Base-by-base conservation (phyloP, 2,888 invertebrate genomes). In the Margaritifera margaritifera region DNA sequence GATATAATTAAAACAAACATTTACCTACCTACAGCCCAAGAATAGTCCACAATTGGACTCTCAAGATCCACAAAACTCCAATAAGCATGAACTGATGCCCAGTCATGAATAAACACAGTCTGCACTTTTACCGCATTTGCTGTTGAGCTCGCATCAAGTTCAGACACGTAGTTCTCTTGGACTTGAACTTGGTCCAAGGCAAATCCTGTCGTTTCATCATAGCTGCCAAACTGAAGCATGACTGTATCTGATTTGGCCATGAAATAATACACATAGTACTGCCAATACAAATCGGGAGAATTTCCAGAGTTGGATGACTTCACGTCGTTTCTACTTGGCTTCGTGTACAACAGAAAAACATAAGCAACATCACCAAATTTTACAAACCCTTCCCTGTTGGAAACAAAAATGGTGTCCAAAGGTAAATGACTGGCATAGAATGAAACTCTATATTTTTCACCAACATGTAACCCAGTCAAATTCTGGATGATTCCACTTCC, bases 21-120 rank as follows among this genome's bases (percentile, higher is more conserved):
- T 42, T 19, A 22, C 24, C 60, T 69, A 74, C 74, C 71, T 50
- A 74, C 69, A 22, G 74, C 71, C 74, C 74, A 74, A 27, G 68
- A 52, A 53, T 71, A 74, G 19, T 74, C 74, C 15, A 69, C 27
- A 42, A 74, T 71, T 15, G 42, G 54, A 42, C 65, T 74, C 57
- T 74, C 71, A 22, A 59, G 53, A 51, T 74, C 74, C 8, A 60
- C 27, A 53, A 67, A 71, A 18, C 57, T 69, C 74, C 74, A 74
- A n/a, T 69, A 52, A 6, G 74, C 71, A 58, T 74, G 69, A 42
- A 74, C 55, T 5, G 74, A 71, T 4, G 74, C 69, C 71, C 71
- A 74, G 53, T 74, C 74, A 63, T 74, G 71, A 22, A 67, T 59
- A 59, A 71, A 71, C 5, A 71, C 64, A 27, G 71, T 64, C 53